phyloP scores from a whole-genome alignment of 2,888 invertebrate species.

The Quadriops clusia region DNA sequence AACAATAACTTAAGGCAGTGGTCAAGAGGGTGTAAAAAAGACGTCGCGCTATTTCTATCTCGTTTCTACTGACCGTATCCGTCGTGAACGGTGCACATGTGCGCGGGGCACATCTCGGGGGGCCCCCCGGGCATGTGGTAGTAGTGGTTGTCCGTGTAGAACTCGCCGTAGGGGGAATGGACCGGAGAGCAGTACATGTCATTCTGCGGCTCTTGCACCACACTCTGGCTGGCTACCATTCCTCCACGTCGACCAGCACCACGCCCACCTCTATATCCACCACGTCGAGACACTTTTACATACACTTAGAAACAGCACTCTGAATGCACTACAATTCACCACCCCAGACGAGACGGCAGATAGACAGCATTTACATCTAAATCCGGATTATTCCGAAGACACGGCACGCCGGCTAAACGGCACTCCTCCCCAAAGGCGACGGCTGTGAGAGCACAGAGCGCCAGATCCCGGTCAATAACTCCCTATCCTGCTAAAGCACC shows the following conservation, averaged over 20 bases:
- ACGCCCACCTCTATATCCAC: slow-evolving; percentile 14
- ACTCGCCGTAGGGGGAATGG: slow-evolving; percentile 42
- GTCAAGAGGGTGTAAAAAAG: slow-evolving; percentile 1
- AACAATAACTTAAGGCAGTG: slow-evolving; percentile 3
- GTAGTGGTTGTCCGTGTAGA: slow-evolving; percentile 45
- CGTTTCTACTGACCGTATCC: too few relatives aligned
- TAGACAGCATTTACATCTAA: too few relatives aligned
- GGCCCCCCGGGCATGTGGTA: slow-evolving; percentile 34
- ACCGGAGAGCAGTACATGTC: slow-evolving; percentile 37
- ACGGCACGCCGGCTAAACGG: too few relatives aligned
- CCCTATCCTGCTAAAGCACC: too few relatives aligned
- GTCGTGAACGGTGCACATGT: slow-evolving; percentile 62
- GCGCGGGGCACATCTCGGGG: slow-evolving; percentile 51
- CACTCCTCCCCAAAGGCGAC: too few relatives aligned
- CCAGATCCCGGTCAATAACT: too few relatives aligned
- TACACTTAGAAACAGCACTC: slow-evolving; percentile 19
- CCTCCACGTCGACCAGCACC: slow-evolving; percentile 19
- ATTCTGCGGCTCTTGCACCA: slow-evolving; percentile 32
- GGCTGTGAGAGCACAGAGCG: too few relatives aligned
- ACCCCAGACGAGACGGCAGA: too few relatives aligned
- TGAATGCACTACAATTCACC: too few relatives aligned
- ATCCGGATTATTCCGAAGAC: too few relatives aligned
- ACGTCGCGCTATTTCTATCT: too few relatives aligned
- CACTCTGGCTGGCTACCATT: slow-evolving; percentile 38
- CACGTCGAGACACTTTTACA: slow-evolving; percentile 28